Evolutionary conservation across 2,113 vertebrate genomes (phyloP).

Genomic region (Chaenocephalus aceratus): DNA sequence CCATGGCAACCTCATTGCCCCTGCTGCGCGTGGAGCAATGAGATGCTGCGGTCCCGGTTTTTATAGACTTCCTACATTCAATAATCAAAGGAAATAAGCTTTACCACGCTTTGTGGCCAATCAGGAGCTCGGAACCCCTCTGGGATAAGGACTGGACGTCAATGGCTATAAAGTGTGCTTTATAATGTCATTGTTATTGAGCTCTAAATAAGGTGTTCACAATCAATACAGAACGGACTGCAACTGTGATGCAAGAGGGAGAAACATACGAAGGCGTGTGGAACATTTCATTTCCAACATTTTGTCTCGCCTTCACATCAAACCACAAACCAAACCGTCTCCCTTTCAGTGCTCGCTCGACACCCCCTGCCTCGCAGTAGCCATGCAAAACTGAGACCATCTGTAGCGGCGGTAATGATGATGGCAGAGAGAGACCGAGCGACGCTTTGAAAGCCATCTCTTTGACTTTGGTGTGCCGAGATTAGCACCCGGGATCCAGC

Average conservation of each 20-base stretch:
- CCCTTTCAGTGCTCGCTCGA: slow-evolving; percentile 36
- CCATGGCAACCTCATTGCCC: slow-evolving; percentile 58
- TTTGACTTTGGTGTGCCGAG: slow-evolving; percentile 70
- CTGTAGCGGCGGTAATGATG: slow-evolving; percentile 71
- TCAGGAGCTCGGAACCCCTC: not conserved
- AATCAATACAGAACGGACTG: not conserved
- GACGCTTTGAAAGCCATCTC: slow-evolving; percentile 71
- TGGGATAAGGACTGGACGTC: not conserved
- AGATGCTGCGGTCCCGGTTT: slow-evolving; percentile 9
- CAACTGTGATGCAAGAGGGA: slow-evolving; percentile 43
- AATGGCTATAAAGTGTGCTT: not conserved
- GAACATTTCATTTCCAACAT: slow-evolving; percentile 58
- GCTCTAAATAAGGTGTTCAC: not conserved
- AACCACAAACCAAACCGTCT: slow-evolving; percentile 47
- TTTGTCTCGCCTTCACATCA: slow-evolving; percentile 51
- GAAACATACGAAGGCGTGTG: slow-evolving; percentile 34
- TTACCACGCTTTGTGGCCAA: not conserved
- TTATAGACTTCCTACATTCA: slow-evolving; percentile 22
- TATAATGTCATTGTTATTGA: not conserved
- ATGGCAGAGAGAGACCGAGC: slow-evolving; percentile 41
- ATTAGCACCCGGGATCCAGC: slow-evolving; percentile 68
- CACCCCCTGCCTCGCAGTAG: slow-evolving; percentile 44
- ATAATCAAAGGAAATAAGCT: slow-evolving; percentile 9
- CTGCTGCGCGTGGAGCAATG: slow-evolving; percentile 40
- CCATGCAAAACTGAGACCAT: slow-evolving; percentile 68